These are phyloP conservation scores for Girardinichthys multiradiatus DNA, from an alignment of 2,113 vertebrate species.

Conservation along the genomic window DNA sequence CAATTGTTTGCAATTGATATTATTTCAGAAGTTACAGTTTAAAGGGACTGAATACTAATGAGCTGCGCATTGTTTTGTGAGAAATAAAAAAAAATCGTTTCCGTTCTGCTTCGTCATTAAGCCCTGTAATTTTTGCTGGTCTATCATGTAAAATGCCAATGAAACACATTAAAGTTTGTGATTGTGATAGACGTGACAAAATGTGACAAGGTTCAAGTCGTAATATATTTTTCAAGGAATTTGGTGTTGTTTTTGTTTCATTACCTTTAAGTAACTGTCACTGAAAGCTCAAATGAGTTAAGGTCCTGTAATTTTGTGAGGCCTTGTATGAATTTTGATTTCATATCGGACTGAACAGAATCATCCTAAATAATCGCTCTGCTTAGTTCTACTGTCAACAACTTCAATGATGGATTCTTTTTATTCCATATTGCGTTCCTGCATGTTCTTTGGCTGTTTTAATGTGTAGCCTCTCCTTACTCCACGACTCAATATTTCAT, in stretches of 20 bases:
- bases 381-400: neutral
- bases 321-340: neutral
- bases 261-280: neutral
- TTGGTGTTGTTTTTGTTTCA: neutral
- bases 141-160: too few species aligned
- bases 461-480: neutral
- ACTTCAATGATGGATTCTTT: neutral
- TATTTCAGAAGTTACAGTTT: too few species aligned
- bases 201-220: too few species aligned
- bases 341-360: neutral
- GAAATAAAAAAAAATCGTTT: too few species aligned
- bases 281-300: neutral
- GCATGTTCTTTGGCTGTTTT: neutral
- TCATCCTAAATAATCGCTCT: neutral
- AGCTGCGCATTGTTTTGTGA: too few species aligned
- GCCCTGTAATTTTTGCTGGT: too few species aligned
- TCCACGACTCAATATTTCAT: constrained; percentile 40
- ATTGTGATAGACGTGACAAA: too few species aligned
- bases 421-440: neutral
- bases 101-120: too few species aligned
- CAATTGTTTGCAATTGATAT: too few species aligned
- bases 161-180: too few species aligned
- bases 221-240: neutral
- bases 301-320: neutral
- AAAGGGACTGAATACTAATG: too few species aligned